A percentile compares a stretch with the other conserved stretches of the same genome.
Evolutionary conservation across 2,113 vertebrate species (phyloP).

Genomic region (Bungarus multicinctus): DNA sequence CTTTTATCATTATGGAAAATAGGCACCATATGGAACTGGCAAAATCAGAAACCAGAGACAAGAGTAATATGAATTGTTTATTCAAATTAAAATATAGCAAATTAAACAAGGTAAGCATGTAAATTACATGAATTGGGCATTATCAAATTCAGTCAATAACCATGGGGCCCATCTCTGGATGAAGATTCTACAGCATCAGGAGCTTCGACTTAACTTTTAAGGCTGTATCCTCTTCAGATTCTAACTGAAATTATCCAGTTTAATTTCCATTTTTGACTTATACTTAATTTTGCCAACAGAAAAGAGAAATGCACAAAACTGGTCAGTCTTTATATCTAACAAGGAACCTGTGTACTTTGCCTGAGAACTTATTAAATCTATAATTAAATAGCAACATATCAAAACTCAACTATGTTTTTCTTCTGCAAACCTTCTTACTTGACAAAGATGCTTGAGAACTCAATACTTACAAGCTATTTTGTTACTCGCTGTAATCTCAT

Average conservation of each 20-base stretch:
- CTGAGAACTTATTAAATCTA: neutral
- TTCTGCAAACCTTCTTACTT: neutral
- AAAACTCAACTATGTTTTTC: neutral
- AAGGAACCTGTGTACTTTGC: neutral
- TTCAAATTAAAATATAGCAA: neutral
- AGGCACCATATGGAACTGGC: neutral
- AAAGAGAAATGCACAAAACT: neutral
- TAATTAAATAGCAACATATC: neutral
- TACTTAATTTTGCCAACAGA: neutral
- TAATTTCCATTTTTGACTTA: neutral
- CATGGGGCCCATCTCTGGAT: neutral
- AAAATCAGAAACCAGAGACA: neutral
- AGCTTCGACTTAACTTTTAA: neutral
- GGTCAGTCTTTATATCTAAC: neutral
- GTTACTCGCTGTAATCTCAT: neutral
- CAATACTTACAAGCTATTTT: neutral
- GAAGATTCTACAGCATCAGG: neutral
- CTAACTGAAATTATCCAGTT: neutral
- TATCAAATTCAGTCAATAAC: neutral
- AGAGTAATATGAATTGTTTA: neutral
- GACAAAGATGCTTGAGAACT: neutral
- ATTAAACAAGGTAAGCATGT: neutral
- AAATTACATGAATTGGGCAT: neutral
- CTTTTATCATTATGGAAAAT: neutral
- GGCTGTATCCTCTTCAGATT: neutral